Conservation (phyloP, 2,113 vertebrate genomes). For the Pardalotus punctatus region DNA sequence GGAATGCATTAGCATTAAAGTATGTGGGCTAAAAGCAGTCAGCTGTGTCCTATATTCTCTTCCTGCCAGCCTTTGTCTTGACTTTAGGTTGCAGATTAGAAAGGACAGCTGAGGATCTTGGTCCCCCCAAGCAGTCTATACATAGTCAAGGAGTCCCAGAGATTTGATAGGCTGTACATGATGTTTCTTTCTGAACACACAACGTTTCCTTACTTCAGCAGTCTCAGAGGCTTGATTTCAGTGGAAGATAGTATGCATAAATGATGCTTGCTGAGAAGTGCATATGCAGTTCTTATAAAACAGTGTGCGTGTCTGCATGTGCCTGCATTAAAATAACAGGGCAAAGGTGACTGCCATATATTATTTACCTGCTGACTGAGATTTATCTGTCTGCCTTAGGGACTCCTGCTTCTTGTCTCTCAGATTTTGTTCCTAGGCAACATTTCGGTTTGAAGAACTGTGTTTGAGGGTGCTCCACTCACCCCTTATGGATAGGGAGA, state of each 20-base stretch:
- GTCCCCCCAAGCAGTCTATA: neutral
- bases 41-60: neutral
- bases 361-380: slow-evolving; percentile 1
- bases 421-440: neutral
- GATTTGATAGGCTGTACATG: neutral
- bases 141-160: neutral
- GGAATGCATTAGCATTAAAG: neutral
- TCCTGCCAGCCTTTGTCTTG: neutral
- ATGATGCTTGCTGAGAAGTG: neutral
- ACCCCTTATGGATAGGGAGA: neutral
- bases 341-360: neutral
- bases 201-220: neutral
- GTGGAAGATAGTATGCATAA: neutral
- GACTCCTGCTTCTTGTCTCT: neutral
- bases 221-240: slow-evolving; percentile 1
- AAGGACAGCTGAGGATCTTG: neutral
- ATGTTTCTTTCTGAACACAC: neutral
- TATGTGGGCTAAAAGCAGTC: neutral
- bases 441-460: neutral
- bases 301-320: neutral
- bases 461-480: neutral
- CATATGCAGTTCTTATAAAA: neutral
- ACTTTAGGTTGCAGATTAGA: neutral
- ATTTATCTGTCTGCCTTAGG: neutral
- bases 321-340: neutral